Base-by-base conservation (phyloP, 53 echinoderm and acorn worm species). In the Echinarachnius parma region DNA sequence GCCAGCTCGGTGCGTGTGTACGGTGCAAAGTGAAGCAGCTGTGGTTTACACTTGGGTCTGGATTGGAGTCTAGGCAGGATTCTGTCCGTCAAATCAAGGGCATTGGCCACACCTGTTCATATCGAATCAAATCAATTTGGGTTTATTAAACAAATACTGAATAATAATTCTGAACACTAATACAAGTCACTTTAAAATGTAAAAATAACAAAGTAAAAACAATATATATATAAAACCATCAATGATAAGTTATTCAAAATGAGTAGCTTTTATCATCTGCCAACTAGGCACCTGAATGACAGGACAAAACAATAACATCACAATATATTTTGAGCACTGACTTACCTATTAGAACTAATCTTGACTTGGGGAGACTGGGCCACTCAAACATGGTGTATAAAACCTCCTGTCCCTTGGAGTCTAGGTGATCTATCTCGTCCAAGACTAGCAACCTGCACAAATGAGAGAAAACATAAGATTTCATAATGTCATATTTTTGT, bases 321-420 rank as follows among this genome's bases (percentile, higher is more conserved):
- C n/a, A n/a, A n/a, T n/a, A n/a, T n/a, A n/a, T n/a, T n/a, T n/a
- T n/a, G n/a, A 13, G n/a, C 8, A 3, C 10, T 16, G 8, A 70
- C 87, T 60, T 77, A 91, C 96, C 96, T 29, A 96, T 76, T 0
- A 96, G 86, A 28, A 96, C 82, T 42, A 91, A 67, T 85, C 98
- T 84, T 24, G 98, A 96, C 49, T 77, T 96, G 25, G 88, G 80
- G 34, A 96, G 55, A 22, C 91, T 80, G 4, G 98, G 98, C 87
- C 98, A 96, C 47, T 96, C 98, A 79, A 91, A 96, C 98, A 96
- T 96, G 21, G 98, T 96, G 69, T 96, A 96, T 0, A 96, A 66
- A 15, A 96, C 91, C 44, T 96, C 98, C 60, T 96, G 98, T 21
- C 88, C 88, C 50, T 96, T 96, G 79, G 91, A 88, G 53, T 95